These are phyloP conservation scores for Molossus alvarezi DNA, from an alignment of 2,797 vertebrate species.

Conservation along the genomic window DNA sequence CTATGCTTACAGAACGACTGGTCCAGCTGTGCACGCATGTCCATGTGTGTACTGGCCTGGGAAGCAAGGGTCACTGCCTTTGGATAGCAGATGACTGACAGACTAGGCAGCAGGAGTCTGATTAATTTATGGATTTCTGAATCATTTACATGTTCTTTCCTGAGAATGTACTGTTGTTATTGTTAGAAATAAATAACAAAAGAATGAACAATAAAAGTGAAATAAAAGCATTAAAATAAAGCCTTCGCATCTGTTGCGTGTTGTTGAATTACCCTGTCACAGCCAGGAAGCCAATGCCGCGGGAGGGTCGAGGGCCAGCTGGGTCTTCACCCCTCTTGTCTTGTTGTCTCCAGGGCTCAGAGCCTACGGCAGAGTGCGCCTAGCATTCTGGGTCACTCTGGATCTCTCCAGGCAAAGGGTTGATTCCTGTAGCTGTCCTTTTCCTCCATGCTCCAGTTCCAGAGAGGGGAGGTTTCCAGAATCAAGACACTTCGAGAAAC, in stretches of 20 bases:
- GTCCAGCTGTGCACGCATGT: neutral
- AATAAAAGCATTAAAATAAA: neutral
- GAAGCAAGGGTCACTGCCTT: neutral
- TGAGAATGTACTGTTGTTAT: neutral
- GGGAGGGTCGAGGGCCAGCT: neutral
- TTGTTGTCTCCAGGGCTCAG: neutral
- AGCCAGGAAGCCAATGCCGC: fast-evolving
- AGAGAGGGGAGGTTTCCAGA: neutral
- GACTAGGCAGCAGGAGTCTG: neutral
- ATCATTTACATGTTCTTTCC: neutral
- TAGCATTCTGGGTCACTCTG: too few relatives aligned
- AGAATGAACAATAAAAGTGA: neutral
- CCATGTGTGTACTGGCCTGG: neutral
- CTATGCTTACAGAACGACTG: neutral
- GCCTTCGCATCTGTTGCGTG: neutral
- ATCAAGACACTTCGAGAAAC: neutral
- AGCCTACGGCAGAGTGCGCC: neutral
- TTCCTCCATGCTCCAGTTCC: neutral
- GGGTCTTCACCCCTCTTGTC: neutral
- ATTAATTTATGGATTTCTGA: neutral
- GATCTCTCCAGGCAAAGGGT: neutral
- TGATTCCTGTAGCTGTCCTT: fast-evolving
- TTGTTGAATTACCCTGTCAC: neutral
- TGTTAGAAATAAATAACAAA: slow-evolving; percentile 32
- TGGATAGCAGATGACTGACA: fast-evolving